phyloP scores from a whole-genome alignment of 2,113 vertebrate genomes.

The Eclectus roratus region DNA sequence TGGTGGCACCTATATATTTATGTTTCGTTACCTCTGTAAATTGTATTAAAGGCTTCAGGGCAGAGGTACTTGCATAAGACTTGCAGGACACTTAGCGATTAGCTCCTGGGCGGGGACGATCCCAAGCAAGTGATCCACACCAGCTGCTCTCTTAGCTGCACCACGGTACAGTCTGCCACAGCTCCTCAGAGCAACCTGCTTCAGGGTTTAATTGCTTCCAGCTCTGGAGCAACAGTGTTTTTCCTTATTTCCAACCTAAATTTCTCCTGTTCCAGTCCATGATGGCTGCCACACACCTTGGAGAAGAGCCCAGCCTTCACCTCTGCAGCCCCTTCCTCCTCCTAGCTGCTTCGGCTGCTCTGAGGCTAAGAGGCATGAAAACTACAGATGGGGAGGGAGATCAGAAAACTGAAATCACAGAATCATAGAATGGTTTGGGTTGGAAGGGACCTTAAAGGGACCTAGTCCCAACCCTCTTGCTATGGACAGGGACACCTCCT shows the following conservation, averaged over 20 bases:
- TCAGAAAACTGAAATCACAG: neutral
- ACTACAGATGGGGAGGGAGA: accelerated
- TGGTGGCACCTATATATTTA: neutral
- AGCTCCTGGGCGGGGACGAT: neutral
- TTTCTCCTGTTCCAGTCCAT: neutral
- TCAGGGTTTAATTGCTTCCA: neutral
- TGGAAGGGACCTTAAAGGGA: neutral
- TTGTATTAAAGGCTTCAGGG: neutral
- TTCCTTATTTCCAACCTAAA: neutral
- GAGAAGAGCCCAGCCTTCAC: neutral
- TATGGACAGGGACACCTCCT: neutral
- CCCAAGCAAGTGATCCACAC: neutral
- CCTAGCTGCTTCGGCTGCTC: neutral
- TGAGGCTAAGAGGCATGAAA: neutral
- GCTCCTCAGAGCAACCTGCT: neutral
- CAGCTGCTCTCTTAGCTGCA: neutral
- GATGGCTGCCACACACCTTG: accelerated
- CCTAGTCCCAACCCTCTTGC: neutral
- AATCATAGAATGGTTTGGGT: neutral
- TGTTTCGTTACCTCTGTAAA: neutral
- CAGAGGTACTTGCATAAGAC: neutral
- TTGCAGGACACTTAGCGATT: neutral
- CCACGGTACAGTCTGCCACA: neutral
- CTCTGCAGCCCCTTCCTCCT: neutral
- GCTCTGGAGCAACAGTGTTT: neutral